Evolutionary conservation across 2,888 invertebrate species (phyloP).

Genomic region (Drosophila aldrichi): DNA sequence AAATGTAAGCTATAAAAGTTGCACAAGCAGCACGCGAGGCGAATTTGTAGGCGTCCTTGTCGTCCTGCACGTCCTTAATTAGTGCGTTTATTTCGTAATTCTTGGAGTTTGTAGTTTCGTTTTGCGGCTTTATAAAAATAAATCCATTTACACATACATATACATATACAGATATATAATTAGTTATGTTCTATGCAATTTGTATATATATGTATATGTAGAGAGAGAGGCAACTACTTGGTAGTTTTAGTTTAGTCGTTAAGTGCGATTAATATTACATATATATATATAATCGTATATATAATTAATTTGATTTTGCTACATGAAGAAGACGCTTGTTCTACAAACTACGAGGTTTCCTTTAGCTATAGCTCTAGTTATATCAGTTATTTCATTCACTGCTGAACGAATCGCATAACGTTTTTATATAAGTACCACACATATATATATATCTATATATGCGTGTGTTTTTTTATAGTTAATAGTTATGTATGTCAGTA

Average conservation of each 20-base stretch:
- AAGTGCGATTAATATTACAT: constrained; percentile 61
- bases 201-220: constrained; percentile 52
- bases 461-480: constrained; percentile 2
- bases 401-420: constrained; percentile 65
- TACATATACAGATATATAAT: constrained; percentile 49
- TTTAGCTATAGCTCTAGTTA: constrained; percentile 68
- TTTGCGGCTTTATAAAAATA: constrained; percentile 72
- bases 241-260: constrained; percentile 70
- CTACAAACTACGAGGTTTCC: constrained; percentile 78
- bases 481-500: constrained; percentile 32
- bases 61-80: constrained; percentile 53
- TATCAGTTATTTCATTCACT: constrained; percentile 43
- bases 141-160: constrained; percentile 61
- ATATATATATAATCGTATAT: constrained; percentile 18
- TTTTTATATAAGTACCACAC: constrained; percentile 47
- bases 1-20: constrained; percentile 43
- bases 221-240: constrained; percentile 76
- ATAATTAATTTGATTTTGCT: constrained; percentile 47
- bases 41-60: constrained; percentile 38
- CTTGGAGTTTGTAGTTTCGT: constrained; percentile 45
- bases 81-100: constrained; percentile 47
- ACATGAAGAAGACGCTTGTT: constrained; percentile 53
- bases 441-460: constrained; percentile 16
- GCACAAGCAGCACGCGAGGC: constrained; percentile 61
- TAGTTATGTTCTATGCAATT: constrained; percentile 62